Percentiles rank a stretch among this genome's conserved stretches.
These are phyloP conservation scores for Cecidostiba fungosa DNA, from an alignment of 2,888 invertebrate genomes.

Conservation along the genomic window DNA sequence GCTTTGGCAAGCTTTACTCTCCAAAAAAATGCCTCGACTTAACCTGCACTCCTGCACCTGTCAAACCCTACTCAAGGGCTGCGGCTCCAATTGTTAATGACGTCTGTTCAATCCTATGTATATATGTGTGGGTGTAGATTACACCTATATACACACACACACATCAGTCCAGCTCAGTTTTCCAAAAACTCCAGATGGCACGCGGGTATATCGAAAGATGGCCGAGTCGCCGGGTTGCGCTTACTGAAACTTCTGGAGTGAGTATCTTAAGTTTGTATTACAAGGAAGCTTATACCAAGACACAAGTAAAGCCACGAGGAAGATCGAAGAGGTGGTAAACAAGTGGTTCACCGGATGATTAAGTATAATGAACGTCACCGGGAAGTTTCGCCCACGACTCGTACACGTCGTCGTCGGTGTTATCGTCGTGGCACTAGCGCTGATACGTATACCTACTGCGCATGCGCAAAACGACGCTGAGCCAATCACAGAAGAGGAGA, in stretches of 20 bases:
- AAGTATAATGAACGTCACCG: too few relatives aligned
- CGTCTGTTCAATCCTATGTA: constrained; percentile 3
- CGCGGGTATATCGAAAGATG: constrained; percentile 63
- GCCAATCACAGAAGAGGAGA: constrained; percentile 61
- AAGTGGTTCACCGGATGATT: background rate
- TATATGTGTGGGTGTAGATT: background rate
- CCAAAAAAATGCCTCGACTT: background rate
- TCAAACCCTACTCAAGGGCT: constrained; percentile 25
- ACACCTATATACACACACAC: background rate
- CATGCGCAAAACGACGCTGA: constrained; percentile 65
- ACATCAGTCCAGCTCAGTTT: constrained; percentile 20
- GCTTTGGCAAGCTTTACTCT: background rate
- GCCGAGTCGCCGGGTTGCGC: constrained; percentile 44
- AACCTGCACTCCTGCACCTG: constrained; percentile 35
- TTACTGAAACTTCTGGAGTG: background rate
- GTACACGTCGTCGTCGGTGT: constrained; percentile 23
- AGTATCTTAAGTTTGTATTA: constrained; percentile 24
- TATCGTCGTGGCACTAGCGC: constrained; percentile 50
- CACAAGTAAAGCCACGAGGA: background rate
- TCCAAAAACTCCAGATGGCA: constrained; percentile 65
- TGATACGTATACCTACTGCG: background rate
- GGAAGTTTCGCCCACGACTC: background rate
- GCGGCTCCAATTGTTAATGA: constrained; percentile 43
- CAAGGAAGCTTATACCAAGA: constrained; percentile 32
- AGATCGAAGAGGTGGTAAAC: background rate